Base-by-base conservation (phyloP, 2,113 vertebrate species). In the Euleptes europaea region DNA sequence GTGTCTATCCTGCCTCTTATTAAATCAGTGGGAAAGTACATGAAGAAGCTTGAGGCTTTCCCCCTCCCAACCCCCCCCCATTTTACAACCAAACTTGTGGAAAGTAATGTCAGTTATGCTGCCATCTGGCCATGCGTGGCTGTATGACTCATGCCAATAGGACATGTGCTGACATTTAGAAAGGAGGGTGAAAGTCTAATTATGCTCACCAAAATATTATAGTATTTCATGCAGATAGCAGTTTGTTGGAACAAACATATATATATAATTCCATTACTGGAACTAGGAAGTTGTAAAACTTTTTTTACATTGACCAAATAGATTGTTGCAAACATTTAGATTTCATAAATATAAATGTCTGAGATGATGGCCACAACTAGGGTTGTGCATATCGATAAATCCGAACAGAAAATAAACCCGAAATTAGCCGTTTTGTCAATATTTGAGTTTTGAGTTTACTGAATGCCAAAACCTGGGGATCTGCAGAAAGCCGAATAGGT, bases 151-250 rank as follows among this genome's bases (percentile, higher is more conserved):
- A 72, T 93, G 91, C 94, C 92, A 91, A 83, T 33, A 70, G 80
- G 65, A 90, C 90, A 90, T 93, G 92, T 94, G 91, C 87, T 95
- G 93, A 94, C 89, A 92, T 94, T 94, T 88, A 91, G 76, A 92
- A 84, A 90, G 66, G 65, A 78, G 78, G 86, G 78, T 86, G 84
- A 87, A 88, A 51, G 51, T 82, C 66, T 91, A 90, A 91, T 91
- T 65, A 71, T 31, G 51, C 2, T 33, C 76, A 40, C 79, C 89
- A 93, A 89, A 92, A 91, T 91, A 91, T 66, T 77, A 63, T 28
- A 69, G 19, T 78, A 49, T 76, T 79, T 51, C 15, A n/a, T 78
- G 83, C 47, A 90, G 87, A 84, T 87, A 90, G 84, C 85, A 63
- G 82, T 88, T 90, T 67, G 80, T 90, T 81, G 60, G 83, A 65